Base-by-base conservation (phyloP, 2,888 invertebrate species). In the Protonemura montana region DNA sequence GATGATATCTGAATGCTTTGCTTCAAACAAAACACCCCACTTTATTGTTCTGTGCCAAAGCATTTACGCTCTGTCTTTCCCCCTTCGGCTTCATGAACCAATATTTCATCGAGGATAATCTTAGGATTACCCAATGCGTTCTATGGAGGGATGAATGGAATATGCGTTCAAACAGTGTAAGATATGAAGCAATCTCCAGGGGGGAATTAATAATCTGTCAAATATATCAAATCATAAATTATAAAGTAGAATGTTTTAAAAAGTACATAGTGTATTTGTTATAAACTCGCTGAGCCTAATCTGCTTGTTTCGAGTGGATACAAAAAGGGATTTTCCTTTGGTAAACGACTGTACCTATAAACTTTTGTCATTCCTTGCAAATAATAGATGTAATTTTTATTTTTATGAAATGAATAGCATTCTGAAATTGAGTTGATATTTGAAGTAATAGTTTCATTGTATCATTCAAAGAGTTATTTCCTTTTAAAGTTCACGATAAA, bases 91-190 rank as follows among this genome's bases (percentile, higher is more conserved):
- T 78, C 81, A 6, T 30, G 30, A 16, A 25, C 28, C 81, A 13
- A 81, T 81, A 81, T 30, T 30, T 81, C 81, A 81, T 27, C 27
- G 28, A 30, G 81, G 81, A 81, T 81, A 10, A 81, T 81, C 81
- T 27, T 10, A 25, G 78, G 78, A 78, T 78, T 78, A 78, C 78
- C 26, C 81, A 29, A 30, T 81, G 29, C 30, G 30, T 30, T 21
- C 81, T 29, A n/a, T n/a, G 29, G 59, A 13, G 59, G 59, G 59
- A 59, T 59, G 59, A 59, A 59, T 59, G 59, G 59, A 59, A 59
- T 59, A 59, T 16, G 59, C 59, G 13, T 13, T 21, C 59, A 59
- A 59, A 59, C 59, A 59, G 16, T 35, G 35, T 21, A 59, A 59
- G 59, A 59, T 59, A 59, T 59, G 59, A 59, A 59, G 59, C 59